Evolutionary conservation across 1,140 invertebrate genomes (phyloP), one percentile per base, ranked within the genome.

Genomic region (Brachionus asplanchnoidis): DNA sequence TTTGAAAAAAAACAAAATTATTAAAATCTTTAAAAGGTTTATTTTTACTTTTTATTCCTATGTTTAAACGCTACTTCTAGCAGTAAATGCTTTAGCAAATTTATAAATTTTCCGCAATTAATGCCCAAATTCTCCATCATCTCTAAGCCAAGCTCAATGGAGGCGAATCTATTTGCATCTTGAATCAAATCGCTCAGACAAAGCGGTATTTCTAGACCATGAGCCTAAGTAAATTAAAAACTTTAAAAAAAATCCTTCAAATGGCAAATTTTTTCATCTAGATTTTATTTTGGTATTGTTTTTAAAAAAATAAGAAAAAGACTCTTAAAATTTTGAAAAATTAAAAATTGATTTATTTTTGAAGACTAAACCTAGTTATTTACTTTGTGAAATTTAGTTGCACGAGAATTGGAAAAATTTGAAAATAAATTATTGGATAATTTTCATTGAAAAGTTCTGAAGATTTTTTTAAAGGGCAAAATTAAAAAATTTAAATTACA

Each of bases 81-180:
- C 17, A 82, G 17, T 14, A 26, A 9, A 7, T 12, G 20, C 60
- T 26, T 60, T 17, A 82, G 11, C 53, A 82, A 65, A 14, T 65
- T 68, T 17, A 82, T 26, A 82, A 82, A 68, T 23, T 65, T 42
- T 17, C 79, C 79, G 23, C 79, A 82, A 8, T 60, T 65, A 0
- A 82, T 23, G 2, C 32, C 42, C 32, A 82, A 40, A 68, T 82
- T 68, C 20, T 82, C 53, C 79, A 65, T 82, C 79, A 77, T 77
- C 50, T 77, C 73, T 26, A 77, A 12, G 20, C 73, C 73, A 11
- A 77, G 32, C 14, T 82, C 79, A 11, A 65, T 82, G 2, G 53
- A 40, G 5, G 79, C 79, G 26, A 44, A 82, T 14, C 32, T 26
- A 65, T 82, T 68, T 14, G 79, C 79, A 36, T 82, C 20, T 28